Evolutionary conservation across 2,113 vertebrate species (phyloP).

Genomic region (Eulacestoma nigropectus): DNA sequence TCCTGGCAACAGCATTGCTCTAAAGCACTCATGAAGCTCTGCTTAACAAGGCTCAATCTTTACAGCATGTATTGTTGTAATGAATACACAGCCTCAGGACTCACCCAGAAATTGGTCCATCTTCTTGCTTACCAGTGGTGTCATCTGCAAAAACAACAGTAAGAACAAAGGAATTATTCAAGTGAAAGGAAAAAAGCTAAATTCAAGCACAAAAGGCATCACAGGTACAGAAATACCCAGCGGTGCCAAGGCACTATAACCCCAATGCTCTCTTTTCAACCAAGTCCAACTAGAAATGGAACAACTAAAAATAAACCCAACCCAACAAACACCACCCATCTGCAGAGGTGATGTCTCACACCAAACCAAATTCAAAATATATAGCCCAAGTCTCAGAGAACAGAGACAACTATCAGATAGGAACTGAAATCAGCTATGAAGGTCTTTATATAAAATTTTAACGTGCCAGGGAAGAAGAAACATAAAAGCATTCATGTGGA

Average conservation of each 20-base stretch:
- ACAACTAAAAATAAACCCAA: not conserved
- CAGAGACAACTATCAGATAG: not conserved
- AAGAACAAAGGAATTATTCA: not conserved
- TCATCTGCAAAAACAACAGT: constrained; percentile 53
- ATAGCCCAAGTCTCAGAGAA: not conserved
- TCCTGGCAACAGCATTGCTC: not conserved
- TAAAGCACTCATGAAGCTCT: rapidly evolving
- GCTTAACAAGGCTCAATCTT: not conserved
- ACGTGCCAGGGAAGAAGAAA: not conserved
- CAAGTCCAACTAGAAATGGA: not conserved
- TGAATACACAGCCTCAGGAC: not conserved
- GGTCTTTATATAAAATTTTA: not conserved
- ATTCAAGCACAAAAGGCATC: not conserved
- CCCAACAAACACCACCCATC: not conserved
- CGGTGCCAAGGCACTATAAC: not conserved
- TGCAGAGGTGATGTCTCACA: not conserved
- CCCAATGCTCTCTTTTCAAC: not conserved
- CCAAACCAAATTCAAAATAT: not conserved
- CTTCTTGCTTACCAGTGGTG: constrained; percentile 64
- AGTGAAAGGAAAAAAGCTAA: not conserved
- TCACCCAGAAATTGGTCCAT: constrained; percentile 67
- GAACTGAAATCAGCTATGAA: not conserved
- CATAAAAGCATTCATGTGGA: too few species aligned
- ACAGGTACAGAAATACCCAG: not conserved
- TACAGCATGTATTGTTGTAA: not conserved